A percentile compares a stretch with the other conserved stretches of the same genome.
These are phyloP conservation scores for Daktulosphaira vitifoliae DNA, from an alignment of 1,140 invertebrate genomes.

Conservation along the genomic window DNA sequence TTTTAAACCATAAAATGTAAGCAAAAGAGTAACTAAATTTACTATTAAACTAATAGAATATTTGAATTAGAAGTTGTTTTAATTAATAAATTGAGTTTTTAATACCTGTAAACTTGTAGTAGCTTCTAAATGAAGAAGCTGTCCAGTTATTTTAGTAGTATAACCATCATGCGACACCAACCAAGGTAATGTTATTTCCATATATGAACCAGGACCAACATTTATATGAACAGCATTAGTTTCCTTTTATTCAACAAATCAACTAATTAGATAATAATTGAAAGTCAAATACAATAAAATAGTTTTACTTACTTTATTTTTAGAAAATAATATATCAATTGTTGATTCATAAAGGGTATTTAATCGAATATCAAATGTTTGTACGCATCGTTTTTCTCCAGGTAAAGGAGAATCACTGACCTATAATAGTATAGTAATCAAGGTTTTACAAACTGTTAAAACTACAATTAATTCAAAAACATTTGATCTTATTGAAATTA, in stretches of 20 bases:
- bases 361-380: slow-evolving; percentile 85
- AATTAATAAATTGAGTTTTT: too few relatives aligned
- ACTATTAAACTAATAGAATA: too few relatives aligned
- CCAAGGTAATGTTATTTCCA: slow-evolving; percentile 94
- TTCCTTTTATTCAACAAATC: slow-evolving; percentile 49
- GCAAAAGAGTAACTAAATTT: too few relatives aligned
- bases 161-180: slow-evolving; percentile 76
- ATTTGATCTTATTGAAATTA: slow-evolving; percentile 37
- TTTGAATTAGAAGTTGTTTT: too few relatives aligned
- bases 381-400: slow-evolving; percentile 77
- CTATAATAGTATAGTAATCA: slow-evolving; percentile 40
- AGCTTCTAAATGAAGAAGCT: slow-evolving; percentile 84
- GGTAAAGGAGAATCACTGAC: slow-evolving; percentile 68
- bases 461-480: slow-evolving; percentile 22
- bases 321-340: slow-evolving; percentile 91
- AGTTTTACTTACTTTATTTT: slow-evolving; percentile 59
- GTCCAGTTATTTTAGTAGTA: slow-evolving; percentile 82
- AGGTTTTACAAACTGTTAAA: not conserved
- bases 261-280: slow-evolving; percentile 1
- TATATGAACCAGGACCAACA: slow-evolving; percentile 83
- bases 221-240: slow-evolving; percentile 94
- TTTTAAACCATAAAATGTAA: too few relatives aligned
- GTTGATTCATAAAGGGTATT: slow-evolving; percentile 86
- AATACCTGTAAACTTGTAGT: slow-evolving; percentile 76
- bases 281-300: not conserved